Base-by-base conservation (phyloP, 2,113 vertebrate species). In the Psettodes erumei region DNA sequence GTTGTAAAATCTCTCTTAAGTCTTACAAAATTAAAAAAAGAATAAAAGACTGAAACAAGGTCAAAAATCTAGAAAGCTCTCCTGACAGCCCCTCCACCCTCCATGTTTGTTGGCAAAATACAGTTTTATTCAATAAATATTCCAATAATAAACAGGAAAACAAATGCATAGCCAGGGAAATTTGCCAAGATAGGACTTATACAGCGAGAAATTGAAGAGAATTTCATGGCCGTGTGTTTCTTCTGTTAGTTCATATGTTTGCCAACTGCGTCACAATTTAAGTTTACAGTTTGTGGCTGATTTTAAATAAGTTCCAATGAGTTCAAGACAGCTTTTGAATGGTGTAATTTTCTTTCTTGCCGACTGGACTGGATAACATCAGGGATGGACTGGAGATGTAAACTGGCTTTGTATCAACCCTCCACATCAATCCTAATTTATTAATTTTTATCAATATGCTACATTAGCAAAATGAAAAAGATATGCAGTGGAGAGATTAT, bases 1-100 rank as follows among this genome's bases (percentile, higher is more conserved):
- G 66, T 30, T 43, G 11, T 45, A 43, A 75, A 55, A 83, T 71
- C 47, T 37, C 72, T 72, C 35, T 53, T 23, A 81, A 62, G 40
- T 72, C 55, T 48, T 23, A 35, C 27, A 21, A 71, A 58, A 59
- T 43, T 27, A 58, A 75, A 68, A 53, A 21, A 28, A 28, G 23
- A 38, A 15, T 59, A 10, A 65, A 72, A 71, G 6, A 43, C 19
- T 53, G 21, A 63, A 80, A 73, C 64, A 71, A 74, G 64, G 45
- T 72, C 68, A 42, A 33, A 68, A 30, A 56, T 64, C 27, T 18
- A 23, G 19, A 18, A 70, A 48, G 18, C 23, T 70, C 48, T 53
- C 27, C 50, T 56, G 33, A 54, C 42, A 55, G 81, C 37, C 25
- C 21, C 23, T 2, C 28, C 28, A 58, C 1, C 47, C 16, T 28